Conservation (phyloP, 2,113 vertebrate genomes). For the Poecilia latipinna region DNA sequence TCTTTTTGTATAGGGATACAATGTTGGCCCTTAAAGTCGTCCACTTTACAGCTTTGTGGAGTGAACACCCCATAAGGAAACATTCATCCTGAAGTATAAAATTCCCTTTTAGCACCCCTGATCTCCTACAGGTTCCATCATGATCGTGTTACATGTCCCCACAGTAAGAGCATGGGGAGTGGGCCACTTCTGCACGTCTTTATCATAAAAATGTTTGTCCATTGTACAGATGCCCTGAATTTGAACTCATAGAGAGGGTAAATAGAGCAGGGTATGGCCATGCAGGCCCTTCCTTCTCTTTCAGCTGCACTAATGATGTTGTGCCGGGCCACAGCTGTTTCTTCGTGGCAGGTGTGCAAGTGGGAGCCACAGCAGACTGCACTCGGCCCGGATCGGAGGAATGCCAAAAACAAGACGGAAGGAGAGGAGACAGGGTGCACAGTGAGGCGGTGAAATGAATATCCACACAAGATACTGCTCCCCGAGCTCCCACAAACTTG, state of each 20-base stretch:
- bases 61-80: constrained; percentile 41
- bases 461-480: constrained; percentile 71
- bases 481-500: constrained; percentile 63
- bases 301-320: constrained; percentile 81
- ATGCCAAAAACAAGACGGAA: constrained; percentile 78
- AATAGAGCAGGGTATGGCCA: constrained; percentile 44
- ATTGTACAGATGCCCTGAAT: constrained; percentile 65
- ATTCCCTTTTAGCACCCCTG: constrained; percentile 60
- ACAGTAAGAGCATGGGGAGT: constrained; percentile 5
- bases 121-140: constrained; percentile 62
- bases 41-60: constrained; percentile 42
- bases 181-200: constrained; percentile 52
- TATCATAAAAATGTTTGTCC: constrained; percentile 63
- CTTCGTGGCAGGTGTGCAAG: constrained; percentile 79
- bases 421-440: constrained; percentile 72
- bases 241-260: constrained; percentile 68
- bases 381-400: constrained; percentile 59
- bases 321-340: constrained; percentile 81
- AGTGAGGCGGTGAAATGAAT: constrained; percentile 69
- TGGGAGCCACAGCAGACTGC: constrained; percentile 59
- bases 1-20: constrained; percentile 5
- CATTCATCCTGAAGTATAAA: constrained; percentile 59
- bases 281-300: constrained; percentile 70
- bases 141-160: constrained; percentile 55
- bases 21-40: constrained; percentile 23